A percentile compares a stretch with the other conserved stretches of the same genome.
These are phyloP conservation scores for Lordiphosa mommai DNA, from an alignment of 1,140 invertebrate genomes.

Conservation along the genomic window DNA sequence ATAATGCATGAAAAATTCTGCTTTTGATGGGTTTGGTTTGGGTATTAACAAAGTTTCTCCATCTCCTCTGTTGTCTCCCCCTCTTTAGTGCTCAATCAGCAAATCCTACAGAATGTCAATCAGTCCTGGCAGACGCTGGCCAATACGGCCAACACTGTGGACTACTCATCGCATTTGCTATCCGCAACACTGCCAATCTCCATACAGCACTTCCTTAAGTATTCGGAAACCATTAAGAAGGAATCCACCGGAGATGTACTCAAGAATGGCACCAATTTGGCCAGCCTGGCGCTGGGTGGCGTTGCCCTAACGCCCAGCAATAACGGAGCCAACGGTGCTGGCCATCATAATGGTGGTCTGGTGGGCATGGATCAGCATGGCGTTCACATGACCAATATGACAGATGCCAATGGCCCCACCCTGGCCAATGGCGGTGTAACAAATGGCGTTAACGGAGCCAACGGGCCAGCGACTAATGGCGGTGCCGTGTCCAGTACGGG, in stretches of 20 bases:
- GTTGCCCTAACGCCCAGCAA: constrained; percentile 67
- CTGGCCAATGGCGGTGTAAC: constrained; percentile 52
- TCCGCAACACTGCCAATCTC: constrained; percentile 80
- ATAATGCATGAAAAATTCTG: constrained; percentile 37
- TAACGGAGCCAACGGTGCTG: constrained; percentile 47
- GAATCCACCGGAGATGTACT: constrained; percentile 76
- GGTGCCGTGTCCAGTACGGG: constrained; percentile 59
- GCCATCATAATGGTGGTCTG: constrained; percentile 62
- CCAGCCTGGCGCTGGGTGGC: constrained; percentile 71
- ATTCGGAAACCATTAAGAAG: constrained; percentile 80
- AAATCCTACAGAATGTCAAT: constrained; percentile 80
- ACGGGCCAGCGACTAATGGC: constrained; percentile 58
- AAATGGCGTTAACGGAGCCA: constrained; percentile 64
- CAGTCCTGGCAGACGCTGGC: constrained; percentile 79
- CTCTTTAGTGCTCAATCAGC: constrained; percentile 74
- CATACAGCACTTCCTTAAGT: constrained; percentile 80
- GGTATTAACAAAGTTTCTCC: background rate
- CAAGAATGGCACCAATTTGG: constrained; percentile 76
- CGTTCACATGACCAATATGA: constrained; percentile 68
- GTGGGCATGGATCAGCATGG: constrained; percentile 68
- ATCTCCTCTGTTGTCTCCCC: background rate
- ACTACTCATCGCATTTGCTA: constrained; percentile 79
- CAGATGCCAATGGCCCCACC: constrained; percentile 57
- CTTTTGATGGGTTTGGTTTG: constrained; percentile 3
- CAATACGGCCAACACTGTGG: constrained; percentile 79